Conservation (phyloP, 2,797 vertebrate genomes). For the Siniperca scherzeri region DNA sequence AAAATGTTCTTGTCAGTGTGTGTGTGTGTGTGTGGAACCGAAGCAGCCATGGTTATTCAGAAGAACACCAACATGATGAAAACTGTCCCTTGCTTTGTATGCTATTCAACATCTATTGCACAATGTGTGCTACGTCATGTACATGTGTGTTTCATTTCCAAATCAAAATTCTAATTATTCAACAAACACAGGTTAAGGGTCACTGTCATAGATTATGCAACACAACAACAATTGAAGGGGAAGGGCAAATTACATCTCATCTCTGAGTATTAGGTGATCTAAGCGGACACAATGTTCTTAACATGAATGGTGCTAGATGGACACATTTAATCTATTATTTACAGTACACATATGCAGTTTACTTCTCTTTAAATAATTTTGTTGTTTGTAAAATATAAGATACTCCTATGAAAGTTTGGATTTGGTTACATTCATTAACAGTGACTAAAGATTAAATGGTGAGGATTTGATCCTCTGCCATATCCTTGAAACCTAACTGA, state of each 20-base stretch:
- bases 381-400: constrained; percentile 1
- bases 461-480: neutral
- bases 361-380: constrained; percentile 6
- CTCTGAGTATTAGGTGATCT: constrained; percentile 34
- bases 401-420: neutral
- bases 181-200: constrained; percentile 30
- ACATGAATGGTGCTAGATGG: constrained; percentile 26
- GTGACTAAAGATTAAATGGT: neutral
- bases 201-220: constrained; percentile 49
- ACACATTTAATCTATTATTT: constrained; percentile 51
- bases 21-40: neutral
- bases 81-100: neutral
- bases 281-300: constrained; percentile 51
- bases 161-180: constrained; percentile 59
- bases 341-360: constrained; percentile 25
- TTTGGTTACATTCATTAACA: neutral
- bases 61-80: neutral
- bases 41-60: constrained; percentile 20
- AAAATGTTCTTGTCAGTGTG: neutral
- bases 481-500: neutral
- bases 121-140: neutral
- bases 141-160: constrained; percentile 13
- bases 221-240: constrained; percentile 38
- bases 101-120: constrained; percentile 4
- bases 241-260: constrained; percentile 43